Percentiles rank a stretch among this genome's conserved stretches.
phyloP scores from a whole-genome alignment of 2,113 vertebrate species.

The Hippolais icterina region DNA sequence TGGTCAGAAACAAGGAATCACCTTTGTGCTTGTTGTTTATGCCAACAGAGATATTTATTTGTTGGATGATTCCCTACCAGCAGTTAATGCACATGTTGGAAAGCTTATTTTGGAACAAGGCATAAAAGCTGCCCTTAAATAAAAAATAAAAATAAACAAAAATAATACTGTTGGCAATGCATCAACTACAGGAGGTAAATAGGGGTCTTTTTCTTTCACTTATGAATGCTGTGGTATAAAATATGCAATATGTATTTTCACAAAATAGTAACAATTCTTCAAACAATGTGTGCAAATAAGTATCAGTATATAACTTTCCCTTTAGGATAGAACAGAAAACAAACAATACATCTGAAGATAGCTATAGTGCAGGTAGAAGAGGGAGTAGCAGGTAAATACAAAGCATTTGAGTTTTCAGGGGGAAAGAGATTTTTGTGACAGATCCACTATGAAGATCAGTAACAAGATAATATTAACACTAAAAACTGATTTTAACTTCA shows the following conservation, averaged over 20 bases:
- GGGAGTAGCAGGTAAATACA: neutral
- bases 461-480: neutral
- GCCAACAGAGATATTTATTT: constrained; percentile 71
- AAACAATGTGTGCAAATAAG: neutral
- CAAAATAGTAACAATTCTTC: neutral
- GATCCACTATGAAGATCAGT: neutral
- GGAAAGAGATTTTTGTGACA: neutral
- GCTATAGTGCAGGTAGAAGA: neutral
- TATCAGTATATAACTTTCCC: neutral
- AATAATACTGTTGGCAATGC: constrained; percentile 73
- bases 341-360: neutral
- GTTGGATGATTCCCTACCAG: constrained; percentile 80
- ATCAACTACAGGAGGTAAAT: constrained; percentile 83
- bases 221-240: neutral
- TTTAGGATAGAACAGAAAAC: neutral
- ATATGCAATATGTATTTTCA: neutral
- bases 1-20: constrained; percentile 81
- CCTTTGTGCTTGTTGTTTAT: constrained; percentile 78
- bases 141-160: neutral
- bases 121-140: constrained; percentile 73
- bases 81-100: constrained; percentile 79
- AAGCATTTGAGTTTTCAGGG: neutral
- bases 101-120: constrained; percentile 81
- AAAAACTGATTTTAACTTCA: neutral
- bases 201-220: neutral